Percentiles rank a stretch among this genome's conserved stretches.
These are phyloP conservation scores for Spilogale gracilis DNA, from an alignment of 2,113 vertebrate species.

Conservation along the genomic window DNA sequence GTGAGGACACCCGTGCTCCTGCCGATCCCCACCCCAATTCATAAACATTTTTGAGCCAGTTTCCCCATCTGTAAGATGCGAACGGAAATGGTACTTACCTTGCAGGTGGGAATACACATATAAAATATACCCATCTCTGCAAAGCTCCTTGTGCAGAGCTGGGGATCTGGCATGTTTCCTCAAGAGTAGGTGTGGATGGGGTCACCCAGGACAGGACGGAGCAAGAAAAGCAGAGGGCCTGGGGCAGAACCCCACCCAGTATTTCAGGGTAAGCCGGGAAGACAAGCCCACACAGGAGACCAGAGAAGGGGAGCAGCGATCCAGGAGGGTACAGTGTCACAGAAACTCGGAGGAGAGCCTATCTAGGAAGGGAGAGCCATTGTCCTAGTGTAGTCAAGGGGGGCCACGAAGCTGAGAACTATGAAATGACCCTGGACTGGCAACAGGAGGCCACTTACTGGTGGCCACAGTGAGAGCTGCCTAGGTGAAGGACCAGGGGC, in stretches of 20 bases:
- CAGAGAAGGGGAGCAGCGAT: neutral
- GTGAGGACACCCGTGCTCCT: neutral
- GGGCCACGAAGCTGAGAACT: neutral
- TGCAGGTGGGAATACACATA: neutral
- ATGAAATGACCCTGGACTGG: neutral
- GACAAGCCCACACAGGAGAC: neutral
- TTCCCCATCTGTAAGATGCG: neutral
- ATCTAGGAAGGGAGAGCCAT: neutral
- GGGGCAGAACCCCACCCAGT: neutral
- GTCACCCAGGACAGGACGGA: neutral
- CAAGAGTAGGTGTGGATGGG: neutral
- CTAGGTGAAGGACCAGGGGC: neutral
- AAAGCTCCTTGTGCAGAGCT: neutral
- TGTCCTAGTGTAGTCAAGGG: neutral
- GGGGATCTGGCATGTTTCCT: neutral
- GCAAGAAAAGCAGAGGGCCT: neutral
- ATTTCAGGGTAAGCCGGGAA: neutral
- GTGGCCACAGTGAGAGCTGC: neutral
- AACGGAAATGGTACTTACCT: neutral
- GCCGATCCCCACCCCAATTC: neutral
- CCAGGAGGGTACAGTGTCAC: neutral
- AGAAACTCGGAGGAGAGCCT: neutral
- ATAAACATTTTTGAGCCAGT: neutral
- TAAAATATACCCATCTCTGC: neutral
- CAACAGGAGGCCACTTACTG: neutral